Evolutionary conservation across 2,888 invertebrate genomes (phyloP).

Genomic region (Hirtodrosophila cameraria): DNA sequence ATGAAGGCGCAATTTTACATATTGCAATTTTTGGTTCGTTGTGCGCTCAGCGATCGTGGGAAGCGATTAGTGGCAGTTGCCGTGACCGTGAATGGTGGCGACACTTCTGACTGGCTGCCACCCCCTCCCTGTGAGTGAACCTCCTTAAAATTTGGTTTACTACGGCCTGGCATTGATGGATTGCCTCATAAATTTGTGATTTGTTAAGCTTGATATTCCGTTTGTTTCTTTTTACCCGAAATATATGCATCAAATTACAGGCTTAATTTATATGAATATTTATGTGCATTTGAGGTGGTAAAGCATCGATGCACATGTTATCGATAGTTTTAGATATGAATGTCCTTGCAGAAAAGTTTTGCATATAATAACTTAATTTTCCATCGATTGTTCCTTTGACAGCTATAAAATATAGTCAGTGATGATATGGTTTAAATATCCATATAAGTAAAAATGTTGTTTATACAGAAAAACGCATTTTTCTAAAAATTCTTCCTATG

Average conservation of each 20-base stretch:
- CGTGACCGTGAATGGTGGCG: conserved; percentile 25
- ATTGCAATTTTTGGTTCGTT: conserved; percentile 58
- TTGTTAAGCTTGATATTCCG: conserved; percentile 70
- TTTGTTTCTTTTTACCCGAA: conserved; percentile 31
- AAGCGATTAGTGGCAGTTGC: conserved; percentile 70
- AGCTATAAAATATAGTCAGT: too few species aligned
- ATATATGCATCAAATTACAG: conserved; percentile 38
- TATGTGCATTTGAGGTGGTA: too few species aligned
- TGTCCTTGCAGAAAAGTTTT: too few species aligned
- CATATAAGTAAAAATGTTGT: not conserved
- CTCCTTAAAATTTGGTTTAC: conserved; percentile 22
- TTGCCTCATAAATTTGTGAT: conserved; percentile 71
- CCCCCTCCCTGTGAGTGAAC: conserved; percentile 1
- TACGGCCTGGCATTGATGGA: conserved; percentile 68
- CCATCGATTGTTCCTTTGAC: too few species aligned
- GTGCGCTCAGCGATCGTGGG: conserved; percentile 73
- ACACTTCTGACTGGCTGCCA: conserved; percentile 3
- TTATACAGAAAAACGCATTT: too few species aligned
- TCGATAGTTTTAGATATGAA: too few species aligned
- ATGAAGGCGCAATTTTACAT: conserved; percentile 79
- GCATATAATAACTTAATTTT: too few species aligned
- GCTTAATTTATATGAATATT: conserved; percentile 65
- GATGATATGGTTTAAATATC: too few species aligned
- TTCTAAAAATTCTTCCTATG: too few species aligned
- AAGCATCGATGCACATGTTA: too few species aligned